These are phyloP conservation scores for Danaus melanippus DNA, from an alignment of 1,140 invertebrate species.

Conservation along the genomic window DNA sequence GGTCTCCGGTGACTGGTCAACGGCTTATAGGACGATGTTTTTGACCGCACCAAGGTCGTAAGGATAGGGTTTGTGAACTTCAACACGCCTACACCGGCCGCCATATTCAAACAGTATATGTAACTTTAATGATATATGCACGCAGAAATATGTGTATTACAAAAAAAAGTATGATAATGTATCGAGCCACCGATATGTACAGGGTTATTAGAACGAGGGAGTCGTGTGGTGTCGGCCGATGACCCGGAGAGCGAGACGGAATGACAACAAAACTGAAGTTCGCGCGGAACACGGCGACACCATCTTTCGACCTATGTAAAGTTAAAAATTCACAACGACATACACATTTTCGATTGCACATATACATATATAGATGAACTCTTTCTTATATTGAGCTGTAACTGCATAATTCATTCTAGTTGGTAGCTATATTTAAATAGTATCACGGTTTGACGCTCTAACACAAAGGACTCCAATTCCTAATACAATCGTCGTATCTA, in stretches of 20 bases:
- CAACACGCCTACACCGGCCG: slow-evolving; percentile 23
- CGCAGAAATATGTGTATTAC: slow-evolving; percentile 15
- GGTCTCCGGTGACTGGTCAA: slow-evolving; percentile 51
- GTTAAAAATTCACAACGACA: no score
- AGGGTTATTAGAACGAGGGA: slow-evolving; percentile 67
- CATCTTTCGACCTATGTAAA: slow-evolving; percentile 20
- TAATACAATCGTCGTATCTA: slow-evolving; percentile 41
- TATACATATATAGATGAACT: no score
- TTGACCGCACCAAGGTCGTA: slow-evolving; percentile 55
- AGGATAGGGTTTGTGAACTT: slow-evolving; percentile 48
- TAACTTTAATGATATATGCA: slow-evolving; percentile 13
- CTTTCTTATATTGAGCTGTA: no score
- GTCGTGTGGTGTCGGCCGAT: slow-evolving; percentile 56
- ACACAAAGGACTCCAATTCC: slow-evolving; percentile 43
- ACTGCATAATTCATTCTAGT: slow-evolving; percentile 1
- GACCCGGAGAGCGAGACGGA: slow-evolving; percentile 64
- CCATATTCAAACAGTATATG: slow-evolving; percentile 9
- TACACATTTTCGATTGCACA: no score
- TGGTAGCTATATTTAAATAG: slow-evolving; percentile 9
- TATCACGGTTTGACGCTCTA: slow-evolving; percentile 13
- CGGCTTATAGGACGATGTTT: slow-evolving; percentile 39
- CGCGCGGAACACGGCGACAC: slow-evolving; percentile 40
- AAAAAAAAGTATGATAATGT: slow-evolving; percentile 34
- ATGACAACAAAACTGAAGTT: slow-evolving; percentile 68
- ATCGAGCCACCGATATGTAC: slow-evolving; percentile 46